Conservation (phyloP, 2,797 vertebrate genomes). For the Paedocypris micromegethes region DNA sequence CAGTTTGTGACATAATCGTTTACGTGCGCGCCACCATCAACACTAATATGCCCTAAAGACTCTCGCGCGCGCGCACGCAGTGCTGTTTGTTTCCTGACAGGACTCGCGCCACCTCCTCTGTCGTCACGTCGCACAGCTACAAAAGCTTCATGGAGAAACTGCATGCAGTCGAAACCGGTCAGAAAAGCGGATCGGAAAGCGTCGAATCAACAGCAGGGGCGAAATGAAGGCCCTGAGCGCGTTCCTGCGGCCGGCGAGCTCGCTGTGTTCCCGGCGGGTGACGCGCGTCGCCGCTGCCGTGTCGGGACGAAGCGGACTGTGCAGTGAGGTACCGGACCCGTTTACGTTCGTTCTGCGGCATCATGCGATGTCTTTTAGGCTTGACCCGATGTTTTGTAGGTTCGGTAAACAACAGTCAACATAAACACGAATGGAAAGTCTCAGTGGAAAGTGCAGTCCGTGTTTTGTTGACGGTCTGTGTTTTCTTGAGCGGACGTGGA, state of each 20-base stretch:
- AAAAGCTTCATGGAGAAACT: slow-evolving; percentile 49
- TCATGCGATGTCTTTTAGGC: slow-evolving; percentile 9
- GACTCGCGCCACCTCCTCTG: slow-evolving; percentile 44
- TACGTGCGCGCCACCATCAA: not conserved
- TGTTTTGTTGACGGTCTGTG: no score
- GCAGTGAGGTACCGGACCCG: slow-evolving; percentile 8
- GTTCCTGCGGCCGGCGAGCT: slow-evolving; percentile 27
- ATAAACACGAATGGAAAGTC: no score
- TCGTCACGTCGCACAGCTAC: slow-evolving; percentile 47
- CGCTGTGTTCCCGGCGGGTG: slow-evolving; percentile 36
- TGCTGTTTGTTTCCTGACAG: slow-evolving; percentile 26
- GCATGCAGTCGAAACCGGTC: slow-evolving; percentile 27
- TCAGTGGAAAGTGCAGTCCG: no score
- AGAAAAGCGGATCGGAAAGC: slow-evolving; percentile 17
- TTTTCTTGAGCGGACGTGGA: no score
- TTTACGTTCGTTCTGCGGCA: slow-evolving; percentile 4
- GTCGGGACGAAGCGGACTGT: slow-evolving; percentile 33
- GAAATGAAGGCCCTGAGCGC: slow-evolving; percentile 45
- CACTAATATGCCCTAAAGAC: not conserved
- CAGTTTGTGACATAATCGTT: no score
- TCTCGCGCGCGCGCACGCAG: not conserved
- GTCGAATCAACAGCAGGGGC: not conserved
- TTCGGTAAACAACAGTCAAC: no score
- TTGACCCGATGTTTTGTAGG: not conserved
- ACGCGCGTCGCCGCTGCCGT: slow-evolving; percentile 7